Evolutionary conservation across 2,797 vertebrate species (phyloP).

Genomic region (Scyliorhinus canicula): DNA sequence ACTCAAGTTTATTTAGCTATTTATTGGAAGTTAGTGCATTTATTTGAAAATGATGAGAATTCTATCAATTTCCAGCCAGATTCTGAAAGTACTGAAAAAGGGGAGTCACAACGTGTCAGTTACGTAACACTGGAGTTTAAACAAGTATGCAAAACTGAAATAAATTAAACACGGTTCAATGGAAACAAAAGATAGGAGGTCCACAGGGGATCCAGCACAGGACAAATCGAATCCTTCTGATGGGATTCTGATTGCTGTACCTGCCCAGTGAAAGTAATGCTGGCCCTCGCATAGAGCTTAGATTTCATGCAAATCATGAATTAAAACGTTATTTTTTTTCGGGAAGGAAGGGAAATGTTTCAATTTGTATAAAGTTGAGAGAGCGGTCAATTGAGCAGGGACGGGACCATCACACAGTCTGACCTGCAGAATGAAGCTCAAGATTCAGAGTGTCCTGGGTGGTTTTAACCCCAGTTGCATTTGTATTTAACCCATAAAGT

Average conservation of each 20-base stretch:
- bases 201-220: background rate
- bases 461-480: background rate
- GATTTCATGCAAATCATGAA: background rate
- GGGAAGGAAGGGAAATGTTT: background rate
- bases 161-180: background rate
- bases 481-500: background rate
- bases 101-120: too few species aligned
- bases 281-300: background rate
- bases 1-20: background rate
- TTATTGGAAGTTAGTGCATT: background rate
- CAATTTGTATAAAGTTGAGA: background rate
- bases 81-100: background rate
- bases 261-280: background rate
- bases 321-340: background rate
- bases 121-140: background rate
- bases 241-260: background rate
- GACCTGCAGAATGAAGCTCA: background rate
- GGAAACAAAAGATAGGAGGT: background rate
- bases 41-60: background rate
- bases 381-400: too few species aligned
- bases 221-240: too few species aligned
- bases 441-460: background rate
- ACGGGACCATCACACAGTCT: background rate
- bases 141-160: background rate
- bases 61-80: background rate